Evolutionary conservation across 2,797 vertebrate genomes (phyloP).

Genomic region (Neosalanx taihuensis): DNA sequence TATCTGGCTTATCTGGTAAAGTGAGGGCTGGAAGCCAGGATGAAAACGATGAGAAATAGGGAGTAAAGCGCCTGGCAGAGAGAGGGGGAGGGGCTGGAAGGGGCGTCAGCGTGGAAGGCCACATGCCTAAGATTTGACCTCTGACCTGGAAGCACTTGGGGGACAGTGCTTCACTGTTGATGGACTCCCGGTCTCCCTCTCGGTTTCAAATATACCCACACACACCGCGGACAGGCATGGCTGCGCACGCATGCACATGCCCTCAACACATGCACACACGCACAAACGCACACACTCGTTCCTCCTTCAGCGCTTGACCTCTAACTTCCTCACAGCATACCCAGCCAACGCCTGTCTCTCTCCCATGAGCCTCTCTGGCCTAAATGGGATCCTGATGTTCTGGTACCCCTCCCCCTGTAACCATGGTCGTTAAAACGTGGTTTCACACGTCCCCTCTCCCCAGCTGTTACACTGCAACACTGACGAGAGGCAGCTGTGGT

Average conservation of each 20-base stretch:
- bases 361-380: conserved; percentile 46
- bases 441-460: conserved; percentile 49
- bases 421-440: conserved; percentile 23
- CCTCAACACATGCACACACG: conserved; percentile 10
- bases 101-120: conserved; percentile 8
- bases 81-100: neutral
- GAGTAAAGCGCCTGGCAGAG: neutral
- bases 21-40: neutral
- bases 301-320: conserved; percentile 28
- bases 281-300: neutral
- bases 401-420: conserved; percentile 9
- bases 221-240: neutral
- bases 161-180: conserved; percentile 47
- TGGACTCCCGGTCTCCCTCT: conserved; percentile 8
- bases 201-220: conserved; percentile 16
- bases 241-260: conserved; percentile 12
- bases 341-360: conserved; percentile 42
- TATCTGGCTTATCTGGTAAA: neutral
- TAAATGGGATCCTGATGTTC: conserved; percentile 70
- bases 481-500: conserved; percentile 69
- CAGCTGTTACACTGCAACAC: conserved; percentile 58
- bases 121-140: conserved; percentile 61
- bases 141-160: conserved; percentile 39
- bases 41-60: neutral
- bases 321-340: conserved; percentile 46